A percentile compares a stretch with the other conserved stretches of the same genome.
Evolutionary conservation across 2,113 vertebrate species (phyloP).

Genomic region (Scalopus aquaticus): DNA sequence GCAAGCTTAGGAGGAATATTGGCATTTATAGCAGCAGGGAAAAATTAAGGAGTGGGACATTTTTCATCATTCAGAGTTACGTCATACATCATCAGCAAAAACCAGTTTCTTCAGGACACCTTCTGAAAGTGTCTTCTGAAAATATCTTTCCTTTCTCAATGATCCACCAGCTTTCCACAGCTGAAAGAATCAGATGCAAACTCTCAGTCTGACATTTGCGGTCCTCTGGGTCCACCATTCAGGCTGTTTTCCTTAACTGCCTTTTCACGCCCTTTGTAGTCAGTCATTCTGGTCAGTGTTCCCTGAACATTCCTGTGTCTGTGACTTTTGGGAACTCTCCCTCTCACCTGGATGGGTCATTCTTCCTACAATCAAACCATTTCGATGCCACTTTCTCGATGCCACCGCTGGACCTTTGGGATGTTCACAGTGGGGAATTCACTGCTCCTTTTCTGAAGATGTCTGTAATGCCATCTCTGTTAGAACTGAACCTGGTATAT

Average conservation of each 20-base stretch:
- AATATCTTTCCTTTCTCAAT: neutral
- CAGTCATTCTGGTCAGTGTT: neutral
- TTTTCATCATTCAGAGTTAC: conserved; percentile 44
- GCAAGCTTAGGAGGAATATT: conserved; percentile 28
- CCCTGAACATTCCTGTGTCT: neutral
- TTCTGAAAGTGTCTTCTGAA: neutral
- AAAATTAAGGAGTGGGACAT: conserved; percentile 35
- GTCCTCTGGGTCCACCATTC: neutral
- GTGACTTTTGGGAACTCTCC: neutral
- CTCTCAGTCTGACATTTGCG: neutral
- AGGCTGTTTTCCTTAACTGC: neutral
- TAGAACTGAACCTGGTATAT: neutral
- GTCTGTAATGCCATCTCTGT: neutral
- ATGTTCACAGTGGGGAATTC: neutral
- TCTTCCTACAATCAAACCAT: neutral
- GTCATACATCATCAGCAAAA: neutral
- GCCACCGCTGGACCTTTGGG: neutral
- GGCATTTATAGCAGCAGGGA: conserved; percentile 5
- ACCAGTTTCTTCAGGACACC: neutral
- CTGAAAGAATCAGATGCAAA: neutral
- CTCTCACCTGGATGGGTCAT: neutral
- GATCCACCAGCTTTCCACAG: neutral
- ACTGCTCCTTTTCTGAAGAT: neutral
- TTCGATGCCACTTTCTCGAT: neutral
- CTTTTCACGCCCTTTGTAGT: neutral